Evolutionary conservation across 1,140 invertebrate genomes (phyloP).

Genomic region (Heliconius hermathena): DNA sequence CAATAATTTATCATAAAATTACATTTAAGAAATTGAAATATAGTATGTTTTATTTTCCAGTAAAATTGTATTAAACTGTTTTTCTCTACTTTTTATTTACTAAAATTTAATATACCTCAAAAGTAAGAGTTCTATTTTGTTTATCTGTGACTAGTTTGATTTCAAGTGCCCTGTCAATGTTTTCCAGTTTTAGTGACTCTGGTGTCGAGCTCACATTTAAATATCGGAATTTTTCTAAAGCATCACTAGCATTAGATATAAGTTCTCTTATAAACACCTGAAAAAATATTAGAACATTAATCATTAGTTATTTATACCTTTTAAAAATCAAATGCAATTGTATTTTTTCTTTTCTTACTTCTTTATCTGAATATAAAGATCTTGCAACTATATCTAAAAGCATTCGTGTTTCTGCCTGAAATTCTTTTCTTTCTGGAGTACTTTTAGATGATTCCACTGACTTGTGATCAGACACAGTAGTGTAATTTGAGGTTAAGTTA

Average conservation of each 20-base stretch:
- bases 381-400: slow-evolving; percentile 98
- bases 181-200: slow-evolving; percentile 68
- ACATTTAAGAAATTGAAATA: no score
- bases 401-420: slow-evolving; percentile 98
- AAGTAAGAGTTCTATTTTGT: slow-evolving; percentile 90
- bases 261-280: slow-evolving; percentile 97
- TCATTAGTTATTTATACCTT: not conserved
- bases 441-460: slow-evolving; percentile 82
- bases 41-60: no score
- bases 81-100: not conserved
- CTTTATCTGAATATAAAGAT: slow-evolving; percentile 98
- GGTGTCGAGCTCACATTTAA: slow-evolving; percentile 84
- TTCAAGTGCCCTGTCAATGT: slow-evolving; percentile 86
- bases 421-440: slow-evolving; percentile 87
- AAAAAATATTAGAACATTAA: slow-evolving; percentile 25
- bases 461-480: slow-evolving; percentile 60
- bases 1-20: no score
- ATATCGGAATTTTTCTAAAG: slow-evolving; percentile 95
- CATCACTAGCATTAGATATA: slow-evolving; percentile 98
- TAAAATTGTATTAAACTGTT: no score
- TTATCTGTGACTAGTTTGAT: slow-evolving; percentile 96
- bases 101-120: slow-evolving; percentile 84
- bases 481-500: slow-evolving; percentile 44
- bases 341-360: slow-evolving; percentile 83
- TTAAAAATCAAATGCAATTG: not conserved